Conservation (phyloP, 2,888 invertebrate species). For the Proisotoma minuta region DNA sequence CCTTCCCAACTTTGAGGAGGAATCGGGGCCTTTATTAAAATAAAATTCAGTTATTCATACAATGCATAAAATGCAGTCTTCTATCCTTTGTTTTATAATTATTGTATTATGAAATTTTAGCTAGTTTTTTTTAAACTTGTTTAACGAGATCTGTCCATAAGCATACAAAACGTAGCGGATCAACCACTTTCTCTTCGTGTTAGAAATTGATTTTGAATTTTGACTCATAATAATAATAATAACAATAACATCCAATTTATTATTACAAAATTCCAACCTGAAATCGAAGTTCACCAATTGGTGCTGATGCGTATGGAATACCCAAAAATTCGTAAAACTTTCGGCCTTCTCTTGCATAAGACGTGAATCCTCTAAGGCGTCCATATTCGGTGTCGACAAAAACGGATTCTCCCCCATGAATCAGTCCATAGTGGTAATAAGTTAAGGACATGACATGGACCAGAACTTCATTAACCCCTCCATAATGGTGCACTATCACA, state of each 20-base stretch:
- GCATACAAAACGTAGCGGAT: too few relatives aligned
- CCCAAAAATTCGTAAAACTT: conserved; percentile 33
- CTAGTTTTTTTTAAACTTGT: too few relatives aligned
- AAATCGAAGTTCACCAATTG: conserved; percentile 22
- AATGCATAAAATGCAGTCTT: too few relatives aligned
- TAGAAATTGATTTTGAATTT: too few relatives aligned
- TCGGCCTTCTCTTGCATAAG: conserved; percentile 28
- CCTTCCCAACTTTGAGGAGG: conserved; percentile 29
- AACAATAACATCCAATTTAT: too few relatives aligned
- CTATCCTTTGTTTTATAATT: too few relatives aligned
- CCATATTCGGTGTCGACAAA: conserved; percentile 31
- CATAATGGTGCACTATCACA: conserved; percentile 27
- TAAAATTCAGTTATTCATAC: too few relatives aligned
- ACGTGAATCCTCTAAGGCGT: conserved; percentile 32
- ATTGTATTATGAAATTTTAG: too few relatives aligned
- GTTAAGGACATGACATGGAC: conserved; percentile 23
- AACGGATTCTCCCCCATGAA: conserved; percentile 27
- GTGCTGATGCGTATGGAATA: conserved; percentile 20
- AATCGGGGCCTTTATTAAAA: conserved; percentile 33
- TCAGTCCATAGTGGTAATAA: conserved; percentile 26
- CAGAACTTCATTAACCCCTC: conserved; percentile 33
- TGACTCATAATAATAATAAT: too few relatives aligned
- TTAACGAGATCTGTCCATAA: too few relatives aligned
- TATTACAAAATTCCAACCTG: conserved; percentile 20
- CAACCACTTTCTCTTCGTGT: too few relatives aligned